Conservation (phyloP, 1,140 invertebrate species). For the Sinella curviseta region DNA sequence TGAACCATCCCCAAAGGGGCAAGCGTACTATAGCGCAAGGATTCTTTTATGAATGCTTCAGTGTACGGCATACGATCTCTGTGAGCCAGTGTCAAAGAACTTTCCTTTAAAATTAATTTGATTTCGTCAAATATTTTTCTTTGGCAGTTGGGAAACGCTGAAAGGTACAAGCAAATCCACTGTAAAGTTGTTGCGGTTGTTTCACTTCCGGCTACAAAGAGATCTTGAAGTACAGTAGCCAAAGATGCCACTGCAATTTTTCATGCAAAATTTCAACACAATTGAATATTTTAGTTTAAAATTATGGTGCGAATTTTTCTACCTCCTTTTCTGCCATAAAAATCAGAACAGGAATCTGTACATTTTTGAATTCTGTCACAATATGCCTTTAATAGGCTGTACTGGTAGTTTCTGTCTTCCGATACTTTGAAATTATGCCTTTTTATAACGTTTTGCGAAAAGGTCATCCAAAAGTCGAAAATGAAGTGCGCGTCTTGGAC, state of each 20-base stretch:
- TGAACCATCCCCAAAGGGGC: constrained; percentile 4
- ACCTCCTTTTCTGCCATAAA: constrained; percentile 39
- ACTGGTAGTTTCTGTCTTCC: not conserved
- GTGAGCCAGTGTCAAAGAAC: not conserved
- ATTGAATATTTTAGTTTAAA: not conserved
- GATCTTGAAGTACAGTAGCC: constrained; percentile 37
- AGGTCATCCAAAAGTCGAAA: constrained; percentile 43
- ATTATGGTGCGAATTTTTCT: not conserved
- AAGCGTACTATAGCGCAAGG: not conserved
- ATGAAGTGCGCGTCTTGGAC: constrained; percentile 38
- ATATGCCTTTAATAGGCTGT: constrained; percentile 37
- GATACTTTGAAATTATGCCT: constrained; percentile 6
- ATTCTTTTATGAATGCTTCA: constrained; percentile 20
- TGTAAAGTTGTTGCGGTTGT: constrained; percentile 53
- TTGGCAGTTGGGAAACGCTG: constrained; percentile 52
- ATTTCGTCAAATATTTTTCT: constrained; percentile 52
- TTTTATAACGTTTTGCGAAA: constrained; percentile 14
- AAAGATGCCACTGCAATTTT: constrained; percentile 34
- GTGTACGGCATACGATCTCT: constrained; percentile 30
- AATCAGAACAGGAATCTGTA: constrained; percentile 28
- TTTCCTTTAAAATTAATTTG: constrained; percentile 49
- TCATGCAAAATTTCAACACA: not conserved
- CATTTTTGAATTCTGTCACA: constrained; percentile 28
- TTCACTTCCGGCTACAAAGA: constrained; percentile 50
- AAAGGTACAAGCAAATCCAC: constrained; percentile 53